Percentiles rank a stretch among this genome's conserved stretches.
Evolutionary conservation across 2,797 vertebrate genomes (phyloP).

Genomic region (Sebastes itinus): DNA sequence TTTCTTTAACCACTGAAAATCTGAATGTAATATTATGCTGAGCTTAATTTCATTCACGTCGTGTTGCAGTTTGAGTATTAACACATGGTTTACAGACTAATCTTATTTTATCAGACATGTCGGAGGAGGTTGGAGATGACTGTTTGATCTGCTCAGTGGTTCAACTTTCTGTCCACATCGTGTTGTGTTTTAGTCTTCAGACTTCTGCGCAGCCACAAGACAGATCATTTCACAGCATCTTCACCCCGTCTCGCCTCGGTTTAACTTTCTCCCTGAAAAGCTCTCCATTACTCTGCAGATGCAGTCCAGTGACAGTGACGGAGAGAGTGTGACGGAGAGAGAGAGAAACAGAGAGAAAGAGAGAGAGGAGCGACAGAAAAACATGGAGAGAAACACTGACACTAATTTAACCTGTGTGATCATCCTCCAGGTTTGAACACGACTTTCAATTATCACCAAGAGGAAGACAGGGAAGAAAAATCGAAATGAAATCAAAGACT

Average conservation of each 20-base stretch:
- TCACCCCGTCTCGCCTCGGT: neutral
- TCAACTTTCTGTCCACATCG: neutral
- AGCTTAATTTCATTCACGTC: neutral
- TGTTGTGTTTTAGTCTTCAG: neutral
- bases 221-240: slow-evolving; percentile 9
- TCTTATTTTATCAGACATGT: neutral
- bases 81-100: neutral
- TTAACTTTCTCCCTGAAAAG: neutral
- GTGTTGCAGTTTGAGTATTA: neutral
- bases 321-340: neutral
- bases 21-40: neutral
- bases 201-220: neutral
- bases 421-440: neutral
- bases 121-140: neutral
- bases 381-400: neutral
- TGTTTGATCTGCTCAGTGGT: neutral
- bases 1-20: neutral
- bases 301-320: neutral
- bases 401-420: neutral
- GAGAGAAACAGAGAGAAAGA: neutral
- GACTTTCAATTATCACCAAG: neutral
- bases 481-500: neutral
- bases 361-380: no score
- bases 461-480: neutral
- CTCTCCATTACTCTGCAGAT: slow-evolving; percentile 11